Percentiles rank a stretch among this genome's conserved stretches.
These are phyloP conservation scores for Platichthys flesus DNA, from an alignment of 2,113 vertebrate genomes.

Conservation along the genomic window DNA sequence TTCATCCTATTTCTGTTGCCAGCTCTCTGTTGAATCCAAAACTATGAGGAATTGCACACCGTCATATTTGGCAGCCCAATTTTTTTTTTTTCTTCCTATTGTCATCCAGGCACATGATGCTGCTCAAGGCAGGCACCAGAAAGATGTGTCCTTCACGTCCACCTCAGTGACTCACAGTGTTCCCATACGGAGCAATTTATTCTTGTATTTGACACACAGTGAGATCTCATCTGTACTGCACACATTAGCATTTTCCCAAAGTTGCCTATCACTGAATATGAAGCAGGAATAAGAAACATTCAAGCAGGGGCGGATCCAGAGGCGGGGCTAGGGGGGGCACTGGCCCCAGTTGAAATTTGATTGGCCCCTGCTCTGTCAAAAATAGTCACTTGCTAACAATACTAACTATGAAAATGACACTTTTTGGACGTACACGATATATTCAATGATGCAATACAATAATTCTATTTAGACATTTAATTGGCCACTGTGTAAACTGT, in stretches of 20 bases:
- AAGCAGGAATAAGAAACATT: not conserved
- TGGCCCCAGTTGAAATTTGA: not conserved
- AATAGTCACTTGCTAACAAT: no score
- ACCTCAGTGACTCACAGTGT: constrained; percentile 22
- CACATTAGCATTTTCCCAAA: not conserved
- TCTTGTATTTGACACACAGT: constrained; percentile 3
- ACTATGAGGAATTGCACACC: not conserved
- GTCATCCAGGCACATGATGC: constrained; percentile 31
- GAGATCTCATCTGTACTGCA: not conserved
- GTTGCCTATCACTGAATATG: not conserved
- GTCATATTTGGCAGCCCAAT: not conserved
- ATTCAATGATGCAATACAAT: no score
- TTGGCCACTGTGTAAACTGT: no score
- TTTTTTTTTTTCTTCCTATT: not conserved
- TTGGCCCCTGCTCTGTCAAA: no score
- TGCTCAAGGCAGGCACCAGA: constrained; percentile 13
- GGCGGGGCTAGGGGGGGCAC: no score
- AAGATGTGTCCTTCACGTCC: constrained; percentile 7
- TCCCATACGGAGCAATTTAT: constrained; percentile 22
- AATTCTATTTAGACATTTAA: no score
- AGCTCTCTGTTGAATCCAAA: not conserved
- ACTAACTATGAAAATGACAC: no score
- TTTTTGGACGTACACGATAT: no score
- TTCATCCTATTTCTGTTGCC: not conserved
- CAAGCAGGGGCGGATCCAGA: not conserved